Conservation (phyloP, 1,140 invertebrate genomes). For the Gonioctena quinquepunctata region DNA sequence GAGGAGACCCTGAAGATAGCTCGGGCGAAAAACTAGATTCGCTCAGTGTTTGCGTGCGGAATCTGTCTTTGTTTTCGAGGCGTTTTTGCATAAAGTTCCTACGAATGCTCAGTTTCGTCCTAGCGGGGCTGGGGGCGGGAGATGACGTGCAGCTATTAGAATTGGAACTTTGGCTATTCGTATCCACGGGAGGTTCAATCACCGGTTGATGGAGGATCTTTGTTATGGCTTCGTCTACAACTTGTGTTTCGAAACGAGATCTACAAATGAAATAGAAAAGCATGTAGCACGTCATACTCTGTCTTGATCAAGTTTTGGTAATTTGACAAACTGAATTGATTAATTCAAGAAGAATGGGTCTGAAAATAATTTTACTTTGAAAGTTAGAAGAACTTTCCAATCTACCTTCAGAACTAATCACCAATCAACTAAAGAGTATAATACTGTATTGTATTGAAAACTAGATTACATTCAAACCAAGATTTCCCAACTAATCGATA, state of each 20-base stretch:
- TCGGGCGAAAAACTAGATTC: constrained; percentile 55
- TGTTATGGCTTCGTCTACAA: constrained; percentile 56
- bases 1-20: constrained; percentile 23
- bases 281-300: no score
- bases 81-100: constrained; percentile 63
- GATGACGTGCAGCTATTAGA: not conserved
- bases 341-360: no score
- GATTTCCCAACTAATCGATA: no score
- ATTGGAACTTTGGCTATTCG: not conserved
- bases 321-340: no score
- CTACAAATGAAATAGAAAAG: constrained; percentile 38
- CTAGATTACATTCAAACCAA: no score
- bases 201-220: constrained; percentile 25
- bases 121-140: constrained; percentile 31
- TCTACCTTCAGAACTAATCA: no score
- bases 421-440: no score
- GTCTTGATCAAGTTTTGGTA: no score
- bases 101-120: constrained; percentile 43
- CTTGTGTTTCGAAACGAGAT: constrained; percentile 72
- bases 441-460: no score
- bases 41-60: constrained; percentile 66
- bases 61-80: constrained; percentile 65
- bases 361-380: no score
- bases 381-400: no score
- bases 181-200: constrained; percentile 6